Percentiles rank a stretch among this genome's conserved stretches.
Evolutionary conservation across 2,797 vertebrate species (phyloP).

Genomic region (Mormyrops attenuatus): DNA sequence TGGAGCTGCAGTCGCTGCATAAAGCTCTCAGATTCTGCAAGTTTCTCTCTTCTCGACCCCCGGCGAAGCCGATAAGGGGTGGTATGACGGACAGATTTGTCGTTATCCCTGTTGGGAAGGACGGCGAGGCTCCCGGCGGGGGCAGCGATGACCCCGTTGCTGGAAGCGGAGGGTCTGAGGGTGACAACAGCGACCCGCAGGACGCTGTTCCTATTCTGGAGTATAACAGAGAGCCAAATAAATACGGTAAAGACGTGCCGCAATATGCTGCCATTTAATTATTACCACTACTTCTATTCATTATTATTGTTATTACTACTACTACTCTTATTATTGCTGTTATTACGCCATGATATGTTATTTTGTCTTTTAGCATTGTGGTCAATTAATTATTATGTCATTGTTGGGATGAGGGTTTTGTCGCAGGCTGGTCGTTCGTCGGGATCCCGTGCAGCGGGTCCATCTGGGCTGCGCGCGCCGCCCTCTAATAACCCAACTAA

Average conservation of each 20-base stretch:
- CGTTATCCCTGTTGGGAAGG: conserved; percentile 59
- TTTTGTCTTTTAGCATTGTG: neutral
- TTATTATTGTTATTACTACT: neutral
- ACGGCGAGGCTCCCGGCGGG: conserved; percentile 25
- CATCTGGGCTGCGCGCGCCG: neutral
- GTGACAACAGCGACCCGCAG: conserved; percentile 40
- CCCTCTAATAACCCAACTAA: neutral
- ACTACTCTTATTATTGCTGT: neutral
- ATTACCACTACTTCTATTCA: neutral
- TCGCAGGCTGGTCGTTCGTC: neutral
- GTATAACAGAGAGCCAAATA: conserved; percentile 69
- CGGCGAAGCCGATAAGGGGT: conserved; percentile 5
- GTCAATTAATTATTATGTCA: neutral
- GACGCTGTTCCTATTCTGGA: conserved; percentile 59
- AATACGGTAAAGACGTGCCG: conserved; percentile 58
- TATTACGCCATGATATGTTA: neutral
- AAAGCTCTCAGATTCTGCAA: conserved; percentile 20
- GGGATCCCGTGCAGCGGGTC: neutral
- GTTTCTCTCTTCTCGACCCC: conserved; percentile 18
- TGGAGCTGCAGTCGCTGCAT: conserved; percentile 20
- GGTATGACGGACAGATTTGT: conserved; percentile 67
- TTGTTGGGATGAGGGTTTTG: neutral
- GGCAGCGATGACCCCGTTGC: conserved; percentile 37
- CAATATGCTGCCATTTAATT: neutral
- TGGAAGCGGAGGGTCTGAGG: conserved; percentile 35